Percentiles rank a stretch among this genome's conserved stretches.
These are phyloP conservation scores for Apteryx owenii DNA, from an alignment of 2,113 vertebrate genomes.

Conservation along the genomic window DNA sequence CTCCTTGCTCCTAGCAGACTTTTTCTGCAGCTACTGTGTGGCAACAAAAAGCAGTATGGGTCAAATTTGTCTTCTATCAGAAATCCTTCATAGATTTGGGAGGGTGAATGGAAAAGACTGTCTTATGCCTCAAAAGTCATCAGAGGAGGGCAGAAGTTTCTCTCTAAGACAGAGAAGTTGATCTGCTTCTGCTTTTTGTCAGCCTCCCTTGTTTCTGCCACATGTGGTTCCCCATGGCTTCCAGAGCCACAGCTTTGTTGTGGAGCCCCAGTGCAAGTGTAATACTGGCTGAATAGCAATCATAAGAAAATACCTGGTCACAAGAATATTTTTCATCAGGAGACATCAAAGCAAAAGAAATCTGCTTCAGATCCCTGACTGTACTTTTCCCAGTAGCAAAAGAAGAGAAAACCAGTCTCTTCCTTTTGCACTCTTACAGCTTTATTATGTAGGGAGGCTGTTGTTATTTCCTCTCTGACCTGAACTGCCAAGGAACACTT, in stretches of 20 bases:
- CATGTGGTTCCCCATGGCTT: rapidly evolving
- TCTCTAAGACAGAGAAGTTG: not conserved
- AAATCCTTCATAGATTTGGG: not conserved
- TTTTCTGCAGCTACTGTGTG: not conserved
- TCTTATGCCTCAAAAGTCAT: not conserved
- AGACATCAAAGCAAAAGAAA: not conserved
- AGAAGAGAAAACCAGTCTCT: not conserved
- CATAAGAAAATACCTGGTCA: not conserved
- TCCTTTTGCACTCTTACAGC: not conserved
- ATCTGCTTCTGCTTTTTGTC: not conserved
- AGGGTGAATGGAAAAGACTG: not conserved
- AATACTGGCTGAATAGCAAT: not conserved
- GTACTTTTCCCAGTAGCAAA: not conserved
- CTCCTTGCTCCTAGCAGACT: not conserved
- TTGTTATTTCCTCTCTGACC: not conserved
- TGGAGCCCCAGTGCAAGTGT: not conserved
- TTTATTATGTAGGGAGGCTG: not conserved
- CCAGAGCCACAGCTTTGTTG: not conserved
- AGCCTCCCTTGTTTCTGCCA: not conserved
- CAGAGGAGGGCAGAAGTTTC: not conserved
- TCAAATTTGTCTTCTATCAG: not conserved
- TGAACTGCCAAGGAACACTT: not conserved
- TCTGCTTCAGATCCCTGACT: not conserved
- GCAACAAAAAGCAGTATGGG: not conserved
- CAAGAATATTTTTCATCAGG: not conserved